Percentiles rank a stretch among this genome's conserved stretches.
Evolutionary conservation across 2,113 vertebrate species (phyloP).

Genomic region (Trogon melanurus): DNA sequence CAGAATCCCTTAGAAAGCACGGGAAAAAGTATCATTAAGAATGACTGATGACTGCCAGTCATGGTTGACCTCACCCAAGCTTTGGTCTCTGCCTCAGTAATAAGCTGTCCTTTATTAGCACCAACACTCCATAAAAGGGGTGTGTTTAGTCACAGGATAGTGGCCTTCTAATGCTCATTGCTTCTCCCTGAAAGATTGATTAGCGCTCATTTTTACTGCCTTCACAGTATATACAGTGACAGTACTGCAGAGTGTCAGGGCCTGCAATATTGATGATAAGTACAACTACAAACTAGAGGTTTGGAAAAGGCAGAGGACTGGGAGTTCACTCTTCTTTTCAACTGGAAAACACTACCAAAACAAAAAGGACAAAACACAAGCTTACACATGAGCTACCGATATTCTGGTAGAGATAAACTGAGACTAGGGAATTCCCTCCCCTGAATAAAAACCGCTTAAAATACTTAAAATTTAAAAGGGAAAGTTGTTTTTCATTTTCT

Average conservation of each 20-base stretch:
- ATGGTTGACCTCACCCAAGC: constrained; percentile 89
- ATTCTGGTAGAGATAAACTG: constrained; percentile 11
- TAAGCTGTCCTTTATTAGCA: constrained; percentile 90
- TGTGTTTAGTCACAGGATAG: constrained; percentile 89
- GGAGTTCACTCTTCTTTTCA: constrained; percentile 66
- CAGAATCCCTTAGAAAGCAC: constrained; percentile 84
- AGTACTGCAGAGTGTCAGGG: constrained; percentile 74
- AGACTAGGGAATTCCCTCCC: not conserved
- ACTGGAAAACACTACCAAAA: constrained; percentile 43
- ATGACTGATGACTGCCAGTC: constrained; percentile 95
- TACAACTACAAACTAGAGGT: constrained; percentile 66
- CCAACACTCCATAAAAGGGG: constrained; percentile 91
- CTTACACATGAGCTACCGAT: not conserved
- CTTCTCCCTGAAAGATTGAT: constrained; percentile 86
- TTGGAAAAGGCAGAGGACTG: constrained; percentile 43
- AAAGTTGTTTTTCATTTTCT: not conserved
- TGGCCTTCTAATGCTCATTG: constrained; percentile 86
- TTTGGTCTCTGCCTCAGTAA: constrained; percentile 90
- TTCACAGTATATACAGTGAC: constrained; percentile 80
- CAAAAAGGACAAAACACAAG: constrained; percentile 48
- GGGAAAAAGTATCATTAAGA: constrained; percentile 91
- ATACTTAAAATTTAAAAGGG: constrained; percentile 10
- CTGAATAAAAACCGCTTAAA: not conserved
- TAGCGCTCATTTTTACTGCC: constrained; percentile 84
- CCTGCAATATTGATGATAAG: constrained; percentile 74